Evolutionary conservation across 2,888 invertebrate species (phyloP), one percentile per base, ranked within the genome.

Genomic region (Cinara cedri): DNA sequence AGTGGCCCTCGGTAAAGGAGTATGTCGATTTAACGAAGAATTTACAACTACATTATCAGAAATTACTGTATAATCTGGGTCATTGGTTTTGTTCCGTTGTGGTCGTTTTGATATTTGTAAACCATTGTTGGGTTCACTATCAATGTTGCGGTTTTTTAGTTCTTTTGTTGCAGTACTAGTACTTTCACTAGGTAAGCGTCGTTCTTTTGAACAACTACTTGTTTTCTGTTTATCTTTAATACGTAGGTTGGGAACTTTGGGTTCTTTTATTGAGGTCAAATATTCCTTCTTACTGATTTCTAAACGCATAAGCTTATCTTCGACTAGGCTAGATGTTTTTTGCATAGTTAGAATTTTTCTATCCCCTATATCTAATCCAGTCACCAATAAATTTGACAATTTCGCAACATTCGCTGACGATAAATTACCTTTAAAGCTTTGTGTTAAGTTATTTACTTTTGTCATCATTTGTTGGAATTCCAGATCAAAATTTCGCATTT

Each of bases 351-450:
- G 93, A 83, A 97, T 89, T 86, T 97, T 97, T 84, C 96, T 96
- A 86, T 98, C 97, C 0, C 97, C 97, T 26, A 96, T 90, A 86
- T 97, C 97, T 86, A 97, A 96, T 0, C 95, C 93, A 14, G 92
- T 91, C 74, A 97, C 95, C 24, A 97, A 87, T 21, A 78, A 11
- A 3, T 70, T 78, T 4, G 21, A 51, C 34, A 78, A 42, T 60
- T 70, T 60, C 14, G 46, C 21, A 1, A 60, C 3, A 24, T 21
- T 42, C 11, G 21, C 14, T 1, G 19, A 3, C 1, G 68, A 13
- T 4, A 26, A 3, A 4, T 44, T 6, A 6, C 62, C 54, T 19
- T 44, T 4, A 21, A 65, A 46, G 46, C 44, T 42, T 3, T 21
- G 13, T 0, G 51, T 72, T 13, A 74, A 46, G 3, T 60, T 49